Evolutionary conservation across 2,113 vertebrate species (phyloP).

Genomic region (Vulpes ferrilata): DNA sequence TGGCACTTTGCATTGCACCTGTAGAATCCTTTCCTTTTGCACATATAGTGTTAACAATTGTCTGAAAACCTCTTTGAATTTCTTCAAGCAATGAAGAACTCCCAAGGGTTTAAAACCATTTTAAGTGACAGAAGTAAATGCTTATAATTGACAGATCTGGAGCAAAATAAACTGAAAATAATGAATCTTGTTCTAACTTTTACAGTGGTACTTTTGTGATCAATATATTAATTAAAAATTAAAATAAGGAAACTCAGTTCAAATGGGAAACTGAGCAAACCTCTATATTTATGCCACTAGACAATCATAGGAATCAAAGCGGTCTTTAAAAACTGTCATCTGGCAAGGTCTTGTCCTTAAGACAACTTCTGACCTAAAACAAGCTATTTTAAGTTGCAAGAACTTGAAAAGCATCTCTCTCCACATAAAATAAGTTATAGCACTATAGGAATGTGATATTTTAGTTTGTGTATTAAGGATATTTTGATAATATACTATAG

Average conservation of each 20-base stretch:
- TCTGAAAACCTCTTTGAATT: slow-evolving; percentile 63
- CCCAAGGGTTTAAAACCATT: slow-evolving; percentile 54
- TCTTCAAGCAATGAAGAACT: slow-evolving; percentile 64
- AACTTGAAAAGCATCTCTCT: slow-evolving; percentile 58
- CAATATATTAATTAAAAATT: slow-evolving; percentile 79
- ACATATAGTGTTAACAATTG: slow-evolving; percentile 35
- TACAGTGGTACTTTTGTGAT: slow-evolving; percentile 70
- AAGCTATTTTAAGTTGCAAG: slow-evolving; percentile 74
- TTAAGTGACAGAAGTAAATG: slow-evolving; percentile 56
- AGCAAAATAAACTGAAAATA: slow-evolving; percentile 80
- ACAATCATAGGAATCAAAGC: background rate
- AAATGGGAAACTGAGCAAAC: slow-evolving; percentile 72
- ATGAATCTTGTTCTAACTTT: slow-evolving; percentile 53
- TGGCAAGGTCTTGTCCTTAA: background rate
- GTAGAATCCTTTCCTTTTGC: slow-evolving; percentile 46
- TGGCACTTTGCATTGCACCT: slow-evolving; percentile 19
- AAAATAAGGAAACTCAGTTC: slow-evolving; percentile 67
- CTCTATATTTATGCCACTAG: background rate
- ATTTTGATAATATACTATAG: slow-evolving; percentile 27
- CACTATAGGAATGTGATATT: background rate
- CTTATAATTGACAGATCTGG: slow-evolving; percentile 76
- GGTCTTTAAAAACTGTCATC: background rate
- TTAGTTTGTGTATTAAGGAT: slow-evolving; percentile 14
- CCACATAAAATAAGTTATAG: slow-evolving; percentile 20
- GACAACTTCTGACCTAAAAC: slow-evolving; percentile 49